Evolutionary conservation across 2,797 vertebrate genomes (phyloP).

Genomic region (Anguilla marmorata): DNA sequence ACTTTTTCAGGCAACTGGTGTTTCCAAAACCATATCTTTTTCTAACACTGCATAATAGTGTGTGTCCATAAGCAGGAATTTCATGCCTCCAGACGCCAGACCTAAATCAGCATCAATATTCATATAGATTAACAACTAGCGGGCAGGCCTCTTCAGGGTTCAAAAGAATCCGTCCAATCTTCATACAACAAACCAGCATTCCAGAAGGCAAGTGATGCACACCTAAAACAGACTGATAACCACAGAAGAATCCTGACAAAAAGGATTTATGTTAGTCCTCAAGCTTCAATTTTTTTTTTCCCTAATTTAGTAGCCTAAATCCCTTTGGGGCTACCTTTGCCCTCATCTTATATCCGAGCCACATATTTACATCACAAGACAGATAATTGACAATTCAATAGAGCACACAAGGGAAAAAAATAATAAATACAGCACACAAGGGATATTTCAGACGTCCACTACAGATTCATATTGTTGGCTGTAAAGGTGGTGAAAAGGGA

Average conservation of each 20-base stretch:
- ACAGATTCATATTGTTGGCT: neutral
- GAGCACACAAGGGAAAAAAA: neutral
- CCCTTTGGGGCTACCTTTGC: neutral
- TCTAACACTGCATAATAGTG: neutral
- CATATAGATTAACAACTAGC: neutral
- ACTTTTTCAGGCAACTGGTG: neutral
- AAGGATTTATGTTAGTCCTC: neutral
- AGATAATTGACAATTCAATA: neutral
- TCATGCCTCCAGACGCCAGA: neutral
- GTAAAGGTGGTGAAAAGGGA: neutral
- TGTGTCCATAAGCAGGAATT: neutral
- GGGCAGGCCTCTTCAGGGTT: neutral
- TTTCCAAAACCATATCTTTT: neutral
- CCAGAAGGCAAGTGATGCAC: constrained; percentile 9
- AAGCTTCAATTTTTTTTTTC: neutral
- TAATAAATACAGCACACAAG: no score
- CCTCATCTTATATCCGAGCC: neutral
- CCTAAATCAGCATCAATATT: neutral
- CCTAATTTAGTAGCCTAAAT: neutral
- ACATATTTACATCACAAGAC: neutral
- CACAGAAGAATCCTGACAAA: neutral
- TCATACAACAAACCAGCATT: neutral
- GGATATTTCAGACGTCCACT: neutral
- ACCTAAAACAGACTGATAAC: neutral
- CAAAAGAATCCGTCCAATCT: neutral